Evolutionary conservation across 2,797 vertebrate genomes (phyloP).

Genomic region (Epinephelus awoara): DNA sequence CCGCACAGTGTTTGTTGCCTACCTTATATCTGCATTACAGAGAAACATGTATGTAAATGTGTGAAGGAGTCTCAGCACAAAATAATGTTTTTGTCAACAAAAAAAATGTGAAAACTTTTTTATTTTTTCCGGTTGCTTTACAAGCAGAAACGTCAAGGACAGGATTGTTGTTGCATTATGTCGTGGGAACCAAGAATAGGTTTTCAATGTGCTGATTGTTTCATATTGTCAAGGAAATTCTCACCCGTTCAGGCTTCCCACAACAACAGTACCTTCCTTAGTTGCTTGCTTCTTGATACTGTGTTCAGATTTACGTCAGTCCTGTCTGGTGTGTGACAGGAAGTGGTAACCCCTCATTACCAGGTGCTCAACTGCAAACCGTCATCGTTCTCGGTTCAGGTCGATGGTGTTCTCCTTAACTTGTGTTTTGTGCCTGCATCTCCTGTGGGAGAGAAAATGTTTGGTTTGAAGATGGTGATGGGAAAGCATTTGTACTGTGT

Average conservation of each 20-base stretch:
- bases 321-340: constrained; percentile 47
- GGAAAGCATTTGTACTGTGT: constrained; percentile 14
- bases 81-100: background rate
- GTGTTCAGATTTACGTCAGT: constrained; percentile 20
- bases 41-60: background rate
- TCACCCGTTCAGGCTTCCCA: constrained; percentile 19
- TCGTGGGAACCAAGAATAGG: constrained; percentile 10
- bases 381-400: constrained; percentile 23
- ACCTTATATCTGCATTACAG: constrained; percentile 1
- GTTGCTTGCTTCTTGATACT: constrained; percentile 21
- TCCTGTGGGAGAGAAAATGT: constrained; percentile 10
- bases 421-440: constrained; percentile 49
- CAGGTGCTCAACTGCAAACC: constrained; percentile 53
- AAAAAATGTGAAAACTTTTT: constrained; percentile 22
- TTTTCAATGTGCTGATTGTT: constrained; percentile 34
- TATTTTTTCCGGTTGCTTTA: background rate
- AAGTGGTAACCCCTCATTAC: constrained; percentile 49
- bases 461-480: constrained; percentile 36
- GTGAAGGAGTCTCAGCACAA: constrained; percentile 44
- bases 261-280: constrained; percentile 6
- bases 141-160: constrained; percentile 15
- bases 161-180: constrained; percentile 11
- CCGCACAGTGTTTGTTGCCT: background rate
- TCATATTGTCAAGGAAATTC: constrained; percentile 28
- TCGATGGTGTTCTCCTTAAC: constrained; percentile 8